Percentiles rank a stretch among this genome's conserved stretches.
Evolutionary conservation across 2,888 invertebrate species (phyloP).

Genomic region (Dasysyrphus albostriatus): DNA sequence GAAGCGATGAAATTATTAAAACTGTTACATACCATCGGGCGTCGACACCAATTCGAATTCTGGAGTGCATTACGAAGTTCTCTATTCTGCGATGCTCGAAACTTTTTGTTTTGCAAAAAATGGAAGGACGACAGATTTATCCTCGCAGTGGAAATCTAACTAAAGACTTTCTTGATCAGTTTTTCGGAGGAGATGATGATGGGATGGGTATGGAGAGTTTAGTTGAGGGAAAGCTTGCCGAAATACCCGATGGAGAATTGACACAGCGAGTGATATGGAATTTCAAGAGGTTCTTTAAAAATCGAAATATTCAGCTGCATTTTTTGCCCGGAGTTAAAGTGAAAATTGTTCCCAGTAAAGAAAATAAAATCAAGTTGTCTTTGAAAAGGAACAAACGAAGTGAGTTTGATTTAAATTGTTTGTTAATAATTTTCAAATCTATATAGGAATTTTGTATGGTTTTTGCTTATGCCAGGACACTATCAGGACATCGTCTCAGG

Average conservation of each 20-base stretch:
- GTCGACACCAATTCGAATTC: conserved; percentile 82
- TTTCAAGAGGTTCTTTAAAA: conserved; percentile 85
- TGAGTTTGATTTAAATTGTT: conserved; percentile 73
- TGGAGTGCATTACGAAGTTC: conserved; percentile 81
- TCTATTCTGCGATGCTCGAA: conserved; percentile 85
- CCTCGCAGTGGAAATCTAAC: conserved; percentile 80
- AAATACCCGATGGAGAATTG: conserved; percentile 84
- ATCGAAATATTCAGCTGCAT: conserved; percentile 84
- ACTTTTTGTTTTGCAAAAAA: conserved; percentile 85
- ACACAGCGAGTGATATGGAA: conserved; percentile 84
- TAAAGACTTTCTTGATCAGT: conserved; percentile 82
- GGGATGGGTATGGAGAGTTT: conserved; percentile 79
- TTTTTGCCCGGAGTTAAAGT: conserved; percentile 85
- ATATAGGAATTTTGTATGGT: neutral
- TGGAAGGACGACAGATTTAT: conserved; percentile 80
- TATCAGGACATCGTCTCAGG: conserved; percentile 44
- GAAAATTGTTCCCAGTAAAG: conserved; percentile 85
- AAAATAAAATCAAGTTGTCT: conserved; percentile 85
- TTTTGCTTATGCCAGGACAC: conserved; percentile 23
- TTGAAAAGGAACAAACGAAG: conserved; percentile 84
- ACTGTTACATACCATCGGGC: conserved; percentile 81
- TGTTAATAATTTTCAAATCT: conserved; percentile 6
- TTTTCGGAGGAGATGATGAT: conserved; percentile 80
- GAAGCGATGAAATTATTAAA: conserved; percentile 75
- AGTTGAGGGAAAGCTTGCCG: conserved; percentile 84